Evolutionary conservation across 2,113 vertebrate genomes (phyloP).

Genomic region (Mola mola): DNA sequence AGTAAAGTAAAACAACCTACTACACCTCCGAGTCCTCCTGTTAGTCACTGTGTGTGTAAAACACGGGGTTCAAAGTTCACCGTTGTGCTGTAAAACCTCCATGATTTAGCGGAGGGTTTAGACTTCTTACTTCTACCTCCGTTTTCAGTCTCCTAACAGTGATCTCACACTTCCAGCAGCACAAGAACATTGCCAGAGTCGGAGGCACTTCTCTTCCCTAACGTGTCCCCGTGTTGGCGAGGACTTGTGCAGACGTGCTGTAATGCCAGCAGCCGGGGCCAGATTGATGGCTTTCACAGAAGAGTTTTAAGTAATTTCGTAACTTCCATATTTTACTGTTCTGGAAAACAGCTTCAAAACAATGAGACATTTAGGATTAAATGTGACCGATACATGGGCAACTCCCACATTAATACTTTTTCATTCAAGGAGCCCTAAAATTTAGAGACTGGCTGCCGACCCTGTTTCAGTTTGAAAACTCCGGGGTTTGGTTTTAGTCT

Average conservation of each 20-base stretch:
- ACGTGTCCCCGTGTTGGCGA: no score
- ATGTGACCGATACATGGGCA: no score
- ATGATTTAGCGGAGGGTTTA: neutral
- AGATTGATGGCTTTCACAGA: neutral
- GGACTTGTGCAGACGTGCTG: conserved; percentile 15
- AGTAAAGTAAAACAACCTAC: no score
- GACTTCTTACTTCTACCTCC: conserved; percentile 4
- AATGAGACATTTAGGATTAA: no score
- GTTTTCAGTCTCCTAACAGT: conserved; percentile 31
- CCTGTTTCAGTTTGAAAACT: no score
- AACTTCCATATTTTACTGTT: no score
- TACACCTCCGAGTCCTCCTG: neutral
- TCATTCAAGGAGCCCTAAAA: no score
- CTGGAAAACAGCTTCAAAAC: no score
- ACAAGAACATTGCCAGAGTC: conserved; percentile 41
- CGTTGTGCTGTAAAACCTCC: conserved; percentile 43
- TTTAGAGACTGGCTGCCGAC: no score
- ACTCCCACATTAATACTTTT: no score
- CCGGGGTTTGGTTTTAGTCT: no score
- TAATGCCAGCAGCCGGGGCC: conserved; percentile 30
- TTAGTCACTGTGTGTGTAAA: neutral
- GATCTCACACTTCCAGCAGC: conserved; percentile 43
- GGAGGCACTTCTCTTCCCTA: conserved; percentile 25
- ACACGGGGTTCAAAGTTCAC: conserved; percentile 52
- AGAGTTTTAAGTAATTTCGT: no score